Conservation (phyloP, 2,797 vertebrate species). For the Acomys russatus region DNA sequence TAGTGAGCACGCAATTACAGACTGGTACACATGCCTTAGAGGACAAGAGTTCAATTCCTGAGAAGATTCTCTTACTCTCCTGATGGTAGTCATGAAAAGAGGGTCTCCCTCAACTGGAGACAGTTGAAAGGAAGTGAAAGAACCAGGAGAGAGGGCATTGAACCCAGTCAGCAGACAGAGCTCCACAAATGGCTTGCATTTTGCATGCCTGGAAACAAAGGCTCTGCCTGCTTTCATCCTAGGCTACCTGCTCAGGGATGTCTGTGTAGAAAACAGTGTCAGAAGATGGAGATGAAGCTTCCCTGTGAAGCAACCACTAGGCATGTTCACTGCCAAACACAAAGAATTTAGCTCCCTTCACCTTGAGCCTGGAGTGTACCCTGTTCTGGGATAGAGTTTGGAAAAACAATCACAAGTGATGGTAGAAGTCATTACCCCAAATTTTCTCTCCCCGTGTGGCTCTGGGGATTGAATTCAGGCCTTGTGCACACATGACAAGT, state of each 20-base stretch:
- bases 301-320: not conserved
- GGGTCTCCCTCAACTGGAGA: not conserved
- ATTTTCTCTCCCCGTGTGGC: not conserved
- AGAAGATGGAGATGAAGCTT: not conserved
- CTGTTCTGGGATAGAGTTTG: not conserved
- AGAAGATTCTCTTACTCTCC: not conserved
- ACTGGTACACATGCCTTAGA: not conserved
- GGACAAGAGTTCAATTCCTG: not conserved
- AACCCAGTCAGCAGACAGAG: not conserved
- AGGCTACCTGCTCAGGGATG: not conserved
- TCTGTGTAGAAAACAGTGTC: not conserved
- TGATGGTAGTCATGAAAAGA: not conserved
- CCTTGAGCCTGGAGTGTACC: not conserved
- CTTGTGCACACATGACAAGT: not conserved
- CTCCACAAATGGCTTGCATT: not conserved
- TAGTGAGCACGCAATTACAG: not conserved
- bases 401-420: not conserved
- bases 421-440: not conserved
- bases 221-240: not conserved
- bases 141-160: no score
- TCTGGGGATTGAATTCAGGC: not conserved
- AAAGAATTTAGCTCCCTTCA: not conserved
- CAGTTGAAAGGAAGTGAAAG: not conserved
- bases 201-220: not conserved
- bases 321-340: not conserved